Evolutionary conservation across 1,140 invertebrate genomes (phyloP), one percentile per base, ranked within the genome.

Genomic region (Drosophila insularis): DNA sequence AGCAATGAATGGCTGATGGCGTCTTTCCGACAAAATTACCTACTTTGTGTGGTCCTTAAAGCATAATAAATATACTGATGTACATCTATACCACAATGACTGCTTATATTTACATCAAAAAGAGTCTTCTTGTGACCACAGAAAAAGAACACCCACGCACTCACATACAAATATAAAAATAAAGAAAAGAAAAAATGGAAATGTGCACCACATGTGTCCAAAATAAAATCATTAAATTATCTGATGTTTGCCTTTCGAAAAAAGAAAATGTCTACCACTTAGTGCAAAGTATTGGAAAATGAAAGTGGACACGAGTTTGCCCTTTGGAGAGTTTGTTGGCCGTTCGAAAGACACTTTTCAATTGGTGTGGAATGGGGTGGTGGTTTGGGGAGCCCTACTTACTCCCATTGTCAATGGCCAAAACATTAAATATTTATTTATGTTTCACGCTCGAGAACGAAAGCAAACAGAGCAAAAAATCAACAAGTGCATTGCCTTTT

Each of bases 371-470:
- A 13, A 13, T 1, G 35, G 3, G 35, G 10, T n/a, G n/a, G n/a
- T n/a, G n/a, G n/a, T n/a, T n/a, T n/a, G n/a, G n/a, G n/a, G n/a
- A n/a, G n/a, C n/a, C n/a, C n/a, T n/a, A 37, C 64, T 55, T 76
- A 60, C 60, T 76, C 65, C 54, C 19, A 37, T 32, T 76, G 75
- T 71, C 71, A 75, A 71, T 69, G 71, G 58, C 58, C 71, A 50
- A 35, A 56, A 75, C 65, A 78, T 84, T 75, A 75, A 82, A 75
- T 79, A 82, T 79, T 82, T 82, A 82, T 82, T 82, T 78, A 74
- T 75, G 74, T 74, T 74, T 76, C 56, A 55, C 74, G 67, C 67
- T 77, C 31, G 13, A 68, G 70, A 50, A 8, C 17, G 31, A 70
- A 37, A 50, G 11, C 59, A 54, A 74, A 77, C 58, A 63, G 37